Evolutionary conservation across 2,888 invertebrate genomes (phyloP), one percentile per base, ranked within the genome.

Genomic region (Odontothrips loti): DNA sequence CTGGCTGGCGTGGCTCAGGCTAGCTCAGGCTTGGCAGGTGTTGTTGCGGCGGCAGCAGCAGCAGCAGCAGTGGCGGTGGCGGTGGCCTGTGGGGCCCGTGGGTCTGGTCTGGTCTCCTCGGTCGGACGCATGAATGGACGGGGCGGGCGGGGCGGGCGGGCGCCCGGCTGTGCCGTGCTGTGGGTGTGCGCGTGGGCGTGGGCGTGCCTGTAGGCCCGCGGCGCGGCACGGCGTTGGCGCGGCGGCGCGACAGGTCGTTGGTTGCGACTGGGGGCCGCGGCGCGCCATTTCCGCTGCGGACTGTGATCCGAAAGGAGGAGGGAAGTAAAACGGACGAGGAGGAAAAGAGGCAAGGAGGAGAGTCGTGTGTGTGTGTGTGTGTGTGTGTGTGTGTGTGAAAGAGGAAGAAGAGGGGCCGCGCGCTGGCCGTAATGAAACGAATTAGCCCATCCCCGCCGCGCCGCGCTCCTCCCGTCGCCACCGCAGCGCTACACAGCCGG

Each of bases 161-260:
- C 20, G 51, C 20, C 15, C 51, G 15, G 51, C 51, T 10, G 51
- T 10, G 51, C 6, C 51, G 51, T 20, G 12, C 20, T 11, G 58
- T 58, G 58, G 58, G 58, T 58, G 58, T 20, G 58, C 58, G 58
- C 58, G 58, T 58, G 58, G 58, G 58, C 58, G 58, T 58, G 17
- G 58, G 58, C 58, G 58, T 15, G 58, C 34, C 34, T 43, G 34
- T 43, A 43, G 34, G 34, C 34, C 34, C 34, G 34, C 34, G 34
- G 34, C 34, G 34, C 34, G 34, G 34, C 34, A 6, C 34, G 34
- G 34, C 34, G 34, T n/a, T 43, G 34, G 34, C 34, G 34, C 34
- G 34, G 34, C 34, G 34, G 34, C 34, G 34, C 34, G 34, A 43
- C 34, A 43, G 34, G 34, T 43, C 34, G 34, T 43, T 43, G 34